phyloP scores from a whole-genome alignment of 2,797 vertebrate species.

The Sphenodon punctatus region DNA sequence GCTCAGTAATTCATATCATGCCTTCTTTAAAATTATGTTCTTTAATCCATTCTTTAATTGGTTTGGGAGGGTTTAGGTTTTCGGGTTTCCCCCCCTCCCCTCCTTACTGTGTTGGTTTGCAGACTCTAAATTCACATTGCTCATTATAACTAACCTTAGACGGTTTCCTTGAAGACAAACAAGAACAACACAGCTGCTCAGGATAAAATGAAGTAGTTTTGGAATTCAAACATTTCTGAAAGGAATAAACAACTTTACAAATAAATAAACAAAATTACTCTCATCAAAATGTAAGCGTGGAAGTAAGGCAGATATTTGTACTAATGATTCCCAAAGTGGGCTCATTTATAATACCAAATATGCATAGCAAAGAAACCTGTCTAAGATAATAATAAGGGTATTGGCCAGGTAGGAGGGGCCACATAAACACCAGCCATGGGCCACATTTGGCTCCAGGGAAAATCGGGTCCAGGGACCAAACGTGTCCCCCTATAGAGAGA shows the following conservation, averaged over 20 bases:
- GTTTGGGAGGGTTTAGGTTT: too few relatives aligned
- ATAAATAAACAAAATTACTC: not conserved
- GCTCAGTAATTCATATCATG: not conserved
- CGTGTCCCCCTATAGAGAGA: too few relatives aligned
- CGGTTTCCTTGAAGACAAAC: not conserved
- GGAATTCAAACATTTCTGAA: not conserved
- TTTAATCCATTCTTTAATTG: conserved; percentile 22
- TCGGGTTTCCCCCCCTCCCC: too few relatives aligned
- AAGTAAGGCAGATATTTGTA: not conserved
- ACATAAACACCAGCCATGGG: too few relatives aligned
- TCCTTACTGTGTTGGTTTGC: not conserved
- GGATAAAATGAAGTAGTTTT: not conserved
- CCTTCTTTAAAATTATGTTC: not conserved
- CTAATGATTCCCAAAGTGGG: not conserved
- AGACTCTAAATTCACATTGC: not conserved
- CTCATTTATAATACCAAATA: not conserved
- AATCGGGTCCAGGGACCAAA: too few relatives aligned
- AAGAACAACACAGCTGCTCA: not conserved
- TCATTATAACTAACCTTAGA: not conserved
- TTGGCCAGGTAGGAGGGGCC: too few relatives aligned
- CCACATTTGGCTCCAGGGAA: too few relatives aligned
- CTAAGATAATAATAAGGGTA: not conserved
- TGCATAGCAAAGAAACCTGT: not conserved
- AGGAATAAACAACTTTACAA: not conserved
- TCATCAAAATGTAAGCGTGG: not conserved